phyloP scores from a whole-genome alignment of 2,888 invertebrate genomes.

The Eustalomyia histrio region DNA sequence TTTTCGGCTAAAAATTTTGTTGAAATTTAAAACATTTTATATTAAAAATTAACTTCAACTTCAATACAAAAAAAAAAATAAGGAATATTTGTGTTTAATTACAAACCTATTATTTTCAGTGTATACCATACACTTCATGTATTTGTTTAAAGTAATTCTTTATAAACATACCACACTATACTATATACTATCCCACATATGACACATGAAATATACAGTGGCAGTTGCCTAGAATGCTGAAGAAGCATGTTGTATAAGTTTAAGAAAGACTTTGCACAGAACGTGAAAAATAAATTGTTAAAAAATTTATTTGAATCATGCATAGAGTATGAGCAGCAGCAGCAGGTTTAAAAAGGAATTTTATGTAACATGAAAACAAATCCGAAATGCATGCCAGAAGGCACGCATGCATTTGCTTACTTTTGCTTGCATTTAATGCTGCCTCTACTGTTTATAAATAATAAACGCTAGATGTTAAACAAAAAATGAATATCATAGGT shows the following conservation, averaged over 20 bases:
- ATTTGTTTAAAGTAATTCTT: slow-evolving; percentile 12
- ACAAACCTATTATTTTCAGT: not conserved
- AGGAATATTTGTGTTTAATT: too few relatives aligned
- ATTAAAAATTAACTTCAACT: too few relatives aligned
- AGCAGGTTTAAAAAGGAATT: slow-evolving; percentile 5
- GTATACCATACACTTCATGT: not conserved
- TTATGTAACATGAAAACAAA: slow-evolving; percentile 24
- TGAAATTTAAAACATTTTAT: too few relatives aligned
- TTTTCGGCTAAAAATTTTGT: too few relatives aligned
- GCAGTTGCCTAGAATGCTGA: not conserved
- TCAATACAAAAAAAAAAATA: too few relatives aligned
- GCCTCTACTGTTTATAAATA: not conserved
- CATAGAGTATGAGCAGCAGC: slow-evolving; percentile 20
- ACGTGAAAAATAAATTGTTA: slow-evolving; percentile 18
- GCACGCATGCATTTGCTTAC: slow-evolving; percentile 29
- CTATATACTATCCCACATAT: not conserved
- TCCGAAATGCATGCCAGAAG: slow-evolving; percentile 30
- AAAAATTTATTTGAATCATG: slow-evolving; percentile 15
- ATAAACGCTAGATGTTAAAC: not conserved
- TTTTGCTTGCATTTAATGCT: not conserved
- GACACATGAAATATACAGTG: slow-evolving; percentile 19
- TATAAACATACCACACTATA: slow-evolving; percentile 21
- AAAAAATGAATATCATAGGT: not conserved
- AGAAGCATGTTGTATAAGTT: slow-evolving; percentile 11
- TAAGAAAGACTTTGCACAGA: slow-evolving; percentile 14